Base-by-base conservation (phyloP, 2,888 invertebrate species). In the Epistrophe grossulariae region DNA sequence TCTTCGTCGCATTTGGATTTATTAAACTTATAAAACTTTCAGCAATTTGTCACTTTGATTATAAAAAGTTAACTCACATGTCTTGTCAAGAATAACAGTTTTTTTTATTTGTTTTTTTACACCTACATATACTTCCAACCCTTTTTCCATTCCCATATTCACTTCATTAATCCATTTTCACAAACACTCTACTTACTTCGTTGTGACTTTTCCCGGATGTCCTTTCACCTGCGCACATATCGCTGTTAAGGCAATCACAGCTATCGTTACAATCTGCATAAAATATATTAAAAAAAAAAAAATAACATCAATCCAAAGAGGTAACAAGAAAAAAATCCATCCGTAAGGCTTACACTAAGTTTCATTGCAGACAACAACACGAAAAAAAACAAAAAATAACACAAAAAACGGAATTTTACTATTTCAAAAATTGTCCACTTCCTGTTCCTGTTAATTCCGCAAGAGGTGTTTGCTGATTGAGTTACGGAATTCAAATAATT, bases 391-490 rank as follows among this genome's bases (percentile, higher is more conserved):
- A 19, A 60, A 35, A 35, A 24, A 15, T 7, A n/a, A n/a, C n/a
- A n/a, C n/a, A 28, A 10, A 59, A 60, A 28, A 28, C 9, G 13
- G 15, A 52, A 9, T 43, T 52, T 38, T 28, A 13, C 19, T 19
- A 48, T 71, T 38, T 24, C 13, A 71, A 80, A 62, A 43, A 17
- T 17, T 38, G 50, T 57, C 38, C 28, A 82, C 78, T 85, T 78
- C 76, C 82, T 38, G 24, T 74, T 81, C 50, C 78, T 52, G 19
- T 52, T 24, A 10, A 35, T 38, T 38, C 10, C 13, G 35, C 35
- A 11, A 35, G 77, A 55, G 85, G 55, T 82, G 79, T 87, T 59
- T 9, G 74, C 76, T 64, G 72, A 83, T 79, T 68, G 83, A 87
- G 72, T 66, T 60, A 72, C 66, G 17, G 19, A 24, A 62, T 45